These are phyloP conservation scores for Chironomus tentans DNA, from an alignment of 2,888 invertebrate genomes.

Conservation along the genomic window DNA sequence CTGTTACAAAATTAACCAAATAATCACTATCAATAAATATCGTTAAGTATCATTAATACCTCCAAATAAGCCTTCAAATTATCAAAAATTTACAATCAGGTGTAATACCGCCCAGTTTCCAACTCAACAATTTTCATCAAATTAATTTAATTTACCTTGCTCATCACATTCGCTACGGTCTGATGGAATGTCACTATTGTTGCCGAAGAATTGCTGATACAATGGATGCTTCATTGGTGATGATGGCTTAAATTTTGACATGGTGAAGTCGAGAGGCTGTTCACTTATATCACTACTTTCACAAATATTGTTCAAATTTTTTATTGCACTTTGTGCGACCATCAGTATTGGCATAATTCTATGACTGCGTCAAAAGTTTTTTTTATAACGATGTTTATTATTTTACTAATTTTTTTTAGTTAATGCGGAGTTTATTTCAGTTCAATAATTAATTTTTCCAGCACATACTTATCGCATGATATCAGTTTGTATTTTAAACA, in stretches of 20 bases:
- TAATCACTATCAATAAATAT: too few species aligned
- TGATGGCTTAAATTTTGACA: constrained; percentile 31
- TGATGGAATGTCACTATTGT: constrained; percentile 5
- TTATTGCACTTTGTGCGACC: constrained; percentile 16
- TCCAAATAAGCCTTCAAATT: too few species aligned
- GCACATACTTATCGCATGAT: background rate
- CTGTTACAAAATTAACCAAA: too few species aligned
- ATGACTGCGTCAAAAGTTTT: too few species aligned
- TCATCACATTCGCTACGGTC: constrained; percentile 18
- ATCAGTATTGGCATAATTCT: constrained; percentile 21
- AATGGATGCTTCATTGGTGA: constrained; percentile 28
- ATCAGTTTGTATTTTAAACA: background rate
- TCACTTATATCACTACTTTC: constrained; percentile 24
- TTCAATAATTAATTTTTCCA: background rate
- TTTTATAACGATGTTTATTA: too few species aligned
- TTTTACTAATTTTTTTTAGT: background rate
- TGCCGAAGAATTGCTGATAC: constrained; percentile 21
- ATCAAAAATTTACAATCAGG: too few species aligned
- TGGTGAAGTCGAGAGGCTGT: constrained; percentile 32
- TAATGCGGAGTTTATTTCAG: background rate
- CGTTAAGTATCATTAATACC: too few species aligned
- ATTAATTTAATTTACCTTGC: background rate
- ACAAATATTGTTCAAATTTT: constrained; percentile 10
- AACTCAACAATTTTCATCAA: background rate
- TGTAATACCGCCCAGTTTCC: too few species aligned